Conservation (phyloP, 1,140 invertebrate species). For the Macrosteles quadrilineatus region DNA sequence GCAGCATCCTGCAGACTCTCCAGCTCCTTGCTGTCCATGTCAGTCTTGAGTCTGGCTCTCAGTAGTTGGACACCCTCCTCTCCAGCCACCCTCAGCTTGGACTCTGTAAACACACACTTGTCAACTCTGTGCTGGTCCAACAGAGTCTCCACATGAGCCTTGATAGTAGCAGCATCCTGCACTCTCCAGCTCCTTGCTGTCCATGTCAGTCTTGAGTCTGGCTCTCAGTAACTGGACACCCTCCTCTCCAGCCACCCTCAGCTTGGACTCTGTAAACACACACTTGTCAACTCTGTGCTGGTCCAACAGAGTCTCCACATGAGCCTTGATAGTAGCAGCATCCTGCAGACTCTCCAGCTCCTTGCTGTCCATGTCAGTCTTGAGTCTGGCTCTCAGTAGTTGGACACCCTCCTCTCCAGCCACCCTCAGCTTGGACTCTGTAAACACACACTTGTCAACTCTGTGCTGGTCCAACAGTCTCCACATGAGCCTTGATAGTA, state of each 20-base stretch:
- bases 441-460: too few relatives aligned
- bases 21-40: conserved; percentile 63
- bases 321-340: conserved; percentile 74
- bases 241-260: conserved; percentile 30
- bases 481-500: too few relatives aligned
- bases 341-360: conserved; percentile 75
- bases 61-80: too few relatives aligned
- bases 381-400: conserved; percentile 57
- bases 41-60: conserved; percentile 58
- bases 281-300: too few relatives aligned
- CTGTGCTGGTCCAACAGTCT: too few relatives aligned
- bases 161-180: conserved; percentile 76
- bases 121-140: too few relatives aligned
- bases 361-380: conserved; percentile 61
- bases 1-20: conserved; percentile 78
- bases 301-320: conserved; percentile 88
- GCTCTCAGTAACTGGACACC: conserved; percentile 60
- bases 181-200: conserved; percentile 67
- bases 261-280: conserved; percentile 34
- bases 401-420: too few relatives aligned
- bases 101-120: too few relatives aligned
- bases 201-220: conserved; percentile 59
- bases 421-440: too few relatives aligned
- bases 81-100: too few relatives aligned
- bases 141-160: conserved; percentile 82